Evolutionary conservation across 2,113 vertebrate genomes (phyloP).

Genomic region (Amphiprion ocellaris): DNA sequence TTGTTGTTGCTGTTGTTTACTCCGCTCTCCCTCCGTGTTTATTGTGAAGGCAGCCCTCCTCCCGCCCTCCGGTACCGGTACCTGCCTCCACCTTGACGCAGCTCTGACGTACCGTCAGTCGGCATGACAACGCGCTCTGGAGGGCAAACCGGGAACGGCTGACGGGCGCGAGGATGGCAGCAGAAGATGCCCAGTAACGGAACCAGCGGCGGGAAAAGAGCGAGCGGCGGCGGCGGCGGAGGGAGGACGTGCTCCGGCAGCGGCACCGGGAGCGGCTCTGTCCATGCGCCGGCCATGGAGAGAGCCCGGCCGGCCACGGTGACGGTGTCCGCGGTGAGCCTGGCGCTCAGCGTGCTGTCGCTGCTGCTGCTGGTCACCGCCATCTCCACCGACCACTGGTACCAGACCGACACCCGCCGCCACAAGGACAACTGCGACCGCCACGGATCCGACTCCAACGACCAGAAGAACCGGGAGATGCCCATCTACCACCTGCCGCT

Average conservation of each 20-base stretch:
- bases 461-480: constrained; percentile 92
- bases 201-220: constrained; percentile 28
- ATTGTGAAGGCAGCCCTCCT: constrained; percentile 43
- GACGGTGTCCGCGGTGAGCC: constrained; percentile 86
- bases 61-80: background rate
- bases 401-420: constrained; percentile 89
- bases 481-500: constrained; percentile 93
- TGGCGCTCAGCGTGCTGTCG: constrained; percentile 85
- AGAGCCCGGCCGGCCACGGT: constrained; percentile 82
- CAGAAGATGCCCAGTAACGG: constrained; percentile 70
- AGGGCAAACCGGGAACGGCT: constrained; percentile 48
- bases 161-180: constrained; percentile 65
- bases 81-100: constrained; percentile 43
- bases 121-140: constrained; percentile 69
- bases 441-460: constrained; percentile 85
- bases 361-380: constrained; percentile 88
- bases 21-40: no score
- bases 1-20: no score
- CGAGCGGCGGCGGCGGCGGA: constrained; percentile 4
- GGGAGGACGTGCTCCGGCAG: constrained; percentile 25
- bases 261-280: constrained; percentile 15
- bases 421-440: constrained; percentile 92
- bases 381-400: constrained; percentile 92
- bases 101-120: constrained; percentile 43
- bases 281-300: constrained; percentile 84